Evolutionary conservation across 2,113 vertebrate species (phyloP).

Genomic region (Probosciger aterrimus): DNA sequence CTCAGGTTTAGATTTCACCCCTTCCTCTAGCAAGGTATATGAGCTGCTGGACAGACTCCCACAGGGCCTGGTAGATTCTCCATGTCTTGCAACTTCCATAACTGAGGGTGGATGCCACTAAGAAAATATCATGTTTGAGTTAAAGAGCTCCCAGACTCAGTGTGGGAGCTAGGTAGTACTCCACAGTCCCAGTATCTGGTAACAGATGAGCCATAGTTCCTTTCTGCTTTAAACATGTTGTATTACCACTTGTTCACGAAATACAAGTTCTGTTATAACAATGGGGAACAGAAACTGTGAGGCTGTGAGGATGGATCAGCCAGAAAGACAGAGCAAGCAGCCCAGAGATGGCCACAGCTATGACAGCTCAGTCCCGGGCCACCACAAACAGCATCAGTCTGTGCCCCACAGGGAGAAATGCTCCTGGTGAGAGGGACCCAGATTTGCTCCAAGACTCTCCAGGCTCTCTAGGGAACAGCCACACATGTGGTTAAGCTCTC

Average conservation of each 20-base stretch:
- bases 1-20: rapidly evolving
- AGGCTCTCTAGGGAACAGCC: neutral
- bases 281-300: neutral
- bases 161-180: neutral
- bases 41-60: neutral
- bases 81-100: neutral
- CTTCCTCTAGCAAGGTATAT: neutral
- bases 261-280: neutral
- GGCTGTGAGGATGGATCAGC: neutral
- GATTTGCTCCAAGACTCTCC: neutral
- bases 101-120: neutral
- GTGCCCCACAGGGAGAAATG: neutral
- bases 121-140: neutral
- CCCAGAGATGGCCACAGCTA: neutral
- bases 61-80: neutral
- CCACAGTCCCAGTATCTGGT: neutral
- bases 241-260: neutral
- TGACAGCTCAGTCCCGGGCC: neutral
- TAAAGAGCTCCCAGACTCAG: neutral
- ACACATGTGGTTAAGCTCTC: neutral
- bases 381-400: neutral
- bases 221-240: neutral
- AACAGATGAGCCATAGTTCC: neutral
- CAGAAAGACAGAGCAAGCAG: neutral
- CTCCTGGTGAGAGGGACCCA: neutral